These are phyloP conservation scores for Caenorhabditis becei DNA, from an alignment of 2,888 invertebrate genomes.

Conservation along the genomic window DNA sequence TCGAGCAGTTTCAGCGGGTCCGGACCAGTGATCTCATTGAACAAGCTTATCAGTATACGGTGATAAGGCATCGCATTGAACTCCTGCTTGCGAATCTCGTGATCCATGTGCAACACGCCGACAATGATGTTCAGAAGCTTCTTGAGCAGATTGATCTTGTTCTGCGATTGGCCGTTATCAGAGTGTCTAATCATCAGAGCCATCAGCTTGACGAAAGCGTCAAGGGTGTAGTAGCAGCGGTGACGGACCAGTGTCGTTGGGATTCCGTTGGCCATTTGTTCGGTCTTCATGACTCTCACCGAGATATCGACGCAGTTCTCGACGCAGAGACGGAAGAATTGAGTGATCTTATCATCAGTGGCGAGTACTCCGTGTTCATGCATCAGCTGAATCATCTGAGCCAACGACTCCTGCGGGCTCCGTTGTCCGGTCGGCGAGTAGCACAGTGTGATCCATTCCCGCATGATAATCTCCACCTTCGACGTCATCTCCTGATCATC, in stretches of 20 bases:
- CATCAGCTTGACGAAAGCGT: slow-evolving; percentile 80
- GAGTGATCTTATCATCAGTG: slow-evolving; percentile 95
- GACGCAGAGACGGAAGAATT: slow-evolving; percentile 96
- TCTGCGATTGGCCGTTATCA: slow-evolving; percentile 92
- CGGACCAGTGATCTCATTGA: slow-evolving; percentile 94
- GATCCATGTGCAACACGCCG: slow-evolving; percentile 95
- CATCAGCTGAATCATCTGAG: slow-evolving; percentile 91
- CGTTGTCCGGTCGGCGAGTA: slow-evolving; percentile 84
- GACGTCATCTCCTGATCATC: slow-evolving; percentile 61
- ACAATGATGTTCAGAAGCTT: slow-evolving; percentile 95
- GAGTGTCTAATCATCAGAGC: slow-evolving; percentile 87
- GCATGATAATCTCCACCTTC: slow-evolving; percentile 90
- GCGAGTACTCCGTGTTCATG: slow-evolving; percentile 95
- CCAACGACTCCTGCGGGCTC: slow-evolving; percentile 88
- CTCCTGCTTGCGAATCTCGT: slow-evolving; percentile 91
- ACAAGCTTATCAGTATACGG: slow-evolving; percentile 95
- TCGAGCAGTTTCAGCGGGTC: slow-evolving; percentile 85
- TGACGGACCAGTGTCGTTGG: slow-evolving; percentile 86
- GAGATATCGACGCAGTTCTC: slow-evolving; percentile 97
- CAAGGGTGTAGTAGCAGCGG: slow-evolving; percentile 93
- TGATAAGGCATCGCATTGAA: slow-evolving; percentile 99
- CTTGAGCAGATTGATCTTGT: slow-evolving; percentile 96
- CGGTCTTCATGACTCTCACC: slow-evolving; percentile 85
- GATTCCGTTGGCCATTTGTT: slow-evolving; percentile 48
- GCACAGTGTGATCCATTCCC: slow-evolving; percentile 96